phyloP scores from a whole-genome alignment of 1,140 invertebrate species.

The Zaprionus ghesquierei region DNA sequence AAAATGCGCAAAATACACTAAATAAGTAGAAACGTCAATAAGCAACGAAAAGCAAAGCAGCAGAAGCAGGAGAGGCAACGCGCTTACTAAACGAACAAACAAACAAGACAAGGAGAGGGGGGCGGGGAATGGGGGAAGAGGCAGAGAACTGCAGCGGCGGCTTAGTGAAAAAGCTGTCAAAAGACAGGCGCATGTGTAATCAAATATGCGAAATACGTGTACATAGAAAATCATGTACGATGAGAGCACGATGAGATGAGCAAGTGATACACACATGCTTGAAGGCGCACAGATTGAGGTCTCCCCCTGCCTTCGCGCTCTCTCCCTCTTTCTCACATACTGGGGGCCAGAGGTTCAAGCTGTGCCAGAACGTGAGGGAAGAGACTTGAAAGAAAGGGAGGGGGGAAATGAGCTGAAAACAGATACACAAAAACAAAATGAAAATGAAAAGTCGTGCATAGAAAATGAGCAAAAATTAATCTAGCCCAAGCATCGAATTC shows the following conservation, averaged over 20 bases:
- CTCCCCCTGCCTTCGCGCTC: not conserved
- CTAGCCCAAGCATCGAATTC: slow-evolving; percentile 51
- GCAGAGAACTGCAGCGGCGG: slow-evolving; percentile 23
- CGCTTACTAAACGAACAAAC: slow-evolving; percentile 56
- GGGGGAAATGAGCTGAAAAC: too few relatives aligned
- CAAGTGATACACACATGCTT: not conserved
- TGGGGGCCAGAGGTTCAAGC: not conserved
- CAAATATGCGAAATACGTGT: slow-evolving; percentile 58
- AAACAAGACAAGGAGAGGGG: slow-evolving; percentile 36
- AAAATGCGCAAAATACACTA: slow-evolving; percentile 79
- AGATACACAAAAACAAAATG: too few relatives aligned
- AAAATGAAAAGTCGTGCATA: slow-evolving; percentile 46
- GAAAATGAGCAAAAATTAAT: slow-evolving; percentile 61
- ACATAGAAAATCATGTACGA: slow-evolving; percentile 46
- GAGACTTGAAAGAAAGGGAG: too few relatives aligned
- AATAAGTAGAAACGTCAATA: slow-evolving; percentile 78
- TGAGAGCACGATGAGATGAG: not conserved
- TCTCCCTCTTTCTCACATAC: not conserved
- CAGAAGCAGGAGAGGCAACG: slow-evolving; percentile 2
- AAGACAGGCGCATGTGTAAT: slow-evolving; percentile 55
- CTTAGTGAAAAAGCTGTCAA: slow-evolving; percentile 57
- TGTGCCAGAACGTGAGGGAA: not conserved
- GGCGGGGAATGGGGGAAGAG: not conserved
- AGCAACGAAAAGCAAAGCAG: slow-evolving; percentile 44
- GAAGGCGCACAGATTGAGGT: not conserved